Evolutionary conservation across 2,888 invertebrate species (phyloP).

Genomic region (Scaptomyza reducta): DNA sequence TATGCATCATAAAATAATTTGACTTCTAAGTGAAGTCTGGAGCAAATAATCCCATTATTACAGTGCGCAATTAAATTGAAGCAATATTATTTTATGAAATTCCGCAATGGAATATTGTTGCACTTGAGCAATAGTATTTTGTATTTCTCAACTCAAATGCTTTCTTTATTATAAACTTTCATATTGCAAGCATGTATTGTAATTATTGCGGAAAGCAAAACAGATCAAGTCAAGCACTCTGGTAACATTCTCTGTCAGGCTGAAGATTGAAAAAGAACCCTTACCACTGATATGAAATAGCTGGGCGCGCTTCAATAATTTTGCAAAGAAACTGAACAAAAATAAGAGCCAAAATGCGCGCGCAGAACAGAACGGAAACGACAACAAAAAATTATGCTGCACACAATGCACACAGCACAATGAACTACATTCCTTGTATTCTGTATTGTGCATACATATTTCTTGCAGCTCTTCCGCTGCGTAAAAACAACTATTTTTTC

Average conservation of each 20-base stretch:
- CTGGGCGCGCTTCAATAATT: constrained; percentile 67
- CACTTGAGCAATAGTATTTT: not conserved
- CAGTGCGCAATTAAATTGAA: constrained; percentile 2
- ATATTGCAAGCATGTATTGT: constrained; percentile 1
- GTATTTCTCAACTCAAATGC: constrained; percentile 9
- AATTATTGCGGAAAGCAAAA: constrained; percentile 25
- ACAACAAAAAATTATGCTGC: constrained; percentile 47
- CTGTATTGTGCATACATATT: constrained; percentile 2
- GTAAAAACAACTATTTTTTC: constrained; percentile 39
- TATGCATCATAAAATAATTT: not conserved
- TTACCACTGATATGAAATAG: constrained; percentile 52
- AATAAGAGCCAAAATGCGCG: constrained; percentile 60
- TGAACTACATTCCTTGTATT: constrained; percentile 55
- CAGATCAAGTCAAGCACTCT: constrained; percentile 10
- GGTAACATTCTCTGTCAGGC: constrained; percentile 6
- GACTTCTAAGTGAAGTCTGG: not conserved
- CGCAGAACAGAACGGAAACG: constrained; percentile 57
- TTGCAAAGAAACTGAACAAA: constrained; percentile 30
- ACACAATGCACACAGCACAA: constrained; percentile 35
- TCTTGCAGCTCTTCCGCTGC: constrained; percentile 58
- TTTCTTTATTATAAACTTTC: not conserved
- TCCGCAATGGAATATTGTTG: constrained; percentile 2
- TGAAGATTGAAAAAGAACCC: constrained; percentile 7
- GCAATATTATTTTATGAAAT: not conserved
- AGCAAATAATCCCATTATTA: not conserved